Evolutionary conservation across 2,888 invertebrate species (phyloP).

Genomic region (Hydroisotoma schaefferi): DNA sequence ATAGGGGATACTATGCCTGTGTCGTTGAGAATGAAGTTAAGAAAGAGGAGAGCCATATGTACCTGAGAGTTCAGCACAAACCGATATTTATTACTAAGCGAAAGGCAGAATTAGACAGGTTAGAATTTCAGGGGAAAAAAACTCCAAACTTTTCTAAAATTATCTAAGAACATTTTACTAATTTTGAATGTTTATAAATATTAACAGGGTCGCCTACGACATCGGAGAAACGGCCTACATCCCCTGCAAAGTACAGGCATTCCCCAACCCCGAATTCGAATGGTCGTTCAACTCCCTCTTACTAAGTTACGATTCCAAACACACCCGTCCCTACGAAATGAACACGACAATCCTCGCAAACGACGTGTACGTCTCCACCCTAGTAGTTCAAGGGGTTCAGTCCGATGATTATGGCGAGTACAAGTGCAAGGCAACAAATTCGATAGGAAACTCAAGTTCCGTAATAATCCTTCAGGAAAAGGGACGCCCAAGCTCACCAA

Average conservation of each 20-base stretch:
- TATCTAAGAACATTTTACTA: too few species aligned
- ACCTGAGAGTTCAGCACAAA: slow-evolving; percentile 83
- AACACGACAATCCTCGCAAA: slow-evolving; percentile 75
- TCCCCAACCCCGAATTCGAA: slow-evolving; percentile 87
- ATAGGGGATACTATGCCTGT: slow-evolving; percentile 83
- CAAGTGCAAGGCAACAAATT: slow-evolving; percentile 80
- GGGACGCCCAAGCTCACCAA: slow-evolving; percentile 81
- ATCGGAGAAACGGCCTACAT: slow-evolving; percentile 79
- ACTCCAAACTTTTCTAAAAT: too few species aligned
- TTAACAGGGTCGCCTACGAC: slow-evolving; percentile 79
- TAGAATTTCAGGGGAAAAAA: too few species aligned
- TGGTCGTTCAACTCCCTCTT: slow-evolving; percentile 68
- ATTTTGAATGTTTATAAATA: too few species aligned
- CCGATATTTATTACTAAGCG: slow-evolving; percentile 81
- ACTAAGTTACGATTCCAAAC: slow-evolving; percentile 58
- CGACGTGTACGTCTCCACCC: slow-evolving; percentile 77
- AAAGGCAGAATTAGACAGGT: slow-evolving; percentile 60
- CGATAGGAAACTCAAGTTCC: slow-evolving; percentile 62
- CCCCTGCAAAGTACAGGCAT: slow-evolving; percentile 82
- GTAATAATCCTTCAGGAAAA: slow-evolving; percentile 74
- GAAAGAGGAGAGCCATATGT: slow-evolving; percentile 82
- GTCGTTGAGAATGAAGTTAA: slow-evolving; percentile 86
- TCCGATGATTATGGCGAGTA: slow-evolving; percentile 89
- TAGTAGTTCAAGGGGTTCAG: slow-evolving; percentile 69
- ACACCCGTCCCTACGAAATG: slow-evolving; percentile 63